Evolutionary conservation across 92 coral and sea anemone genomes (phyloP), one percentile per base, ranked within the genome.

Genomic region (Epizoanthus fatuus): DNA sequence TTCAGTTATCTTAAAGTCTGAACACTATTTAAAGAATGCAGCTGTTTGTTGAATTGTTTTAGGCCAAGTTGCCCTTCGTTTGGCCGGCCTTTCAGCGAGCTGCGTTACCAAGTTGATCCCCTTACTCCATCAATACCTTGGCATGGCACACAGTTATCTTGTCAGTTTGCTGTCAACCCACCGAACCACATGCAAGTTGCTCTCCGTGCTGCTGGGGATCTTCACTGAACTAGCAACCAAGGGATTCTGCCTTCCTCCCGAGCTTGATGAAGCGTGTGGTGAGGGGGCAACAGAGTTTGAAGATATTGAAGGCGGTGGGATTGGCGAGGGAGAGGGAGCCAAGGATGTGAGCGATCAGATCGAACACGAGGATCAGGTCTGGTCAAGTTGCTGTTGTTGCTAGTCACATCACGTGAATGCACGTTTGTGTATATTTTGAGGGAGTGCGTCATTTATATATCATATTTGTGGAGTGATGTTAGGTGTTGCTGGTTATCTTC

Each of bases 321-420:
- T 97, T 14, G 99, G 99, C 5, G 98, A 97, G 72, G 99, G 99
- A 51, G 99, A 97, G 62, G 99, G 99, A 7, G 89, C 86, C 59
- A 97, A 97, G 84, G 99, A 97, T 84, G 98, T 97, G 87, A 95
- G 98, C 66, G 99, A 97, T 77, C 94, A 97, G 80, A 97, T 97
- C 70, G 99, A 97, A 81, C 93, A 84, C 53, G 98, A 97, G 55
- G 99, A 95, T 54, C 99, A 96, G 97, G 99, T 96, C 0, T 60
- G 49, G 17, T 52, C 3, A n/a, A 17, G 52, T 1, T 39, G 57
- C 52, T 56, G 32, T 52, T 49, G 53, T 49, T 49, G 53, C 11
- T 49, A 49, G 10, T 49, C 10, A 1, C 11, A 49, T 9, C 35
- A 29, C 35, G 35, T 29, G 35, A 29, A 29, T 29, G 1, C 35